A percentile compares a stretch with the other conserved stretches of the same genome.
These are phyloP conservation scores for Toxostoma redivivum DNA, from an alignment of 2,113 vertebrate genomes.

Conservation along the genomic window DNA sequence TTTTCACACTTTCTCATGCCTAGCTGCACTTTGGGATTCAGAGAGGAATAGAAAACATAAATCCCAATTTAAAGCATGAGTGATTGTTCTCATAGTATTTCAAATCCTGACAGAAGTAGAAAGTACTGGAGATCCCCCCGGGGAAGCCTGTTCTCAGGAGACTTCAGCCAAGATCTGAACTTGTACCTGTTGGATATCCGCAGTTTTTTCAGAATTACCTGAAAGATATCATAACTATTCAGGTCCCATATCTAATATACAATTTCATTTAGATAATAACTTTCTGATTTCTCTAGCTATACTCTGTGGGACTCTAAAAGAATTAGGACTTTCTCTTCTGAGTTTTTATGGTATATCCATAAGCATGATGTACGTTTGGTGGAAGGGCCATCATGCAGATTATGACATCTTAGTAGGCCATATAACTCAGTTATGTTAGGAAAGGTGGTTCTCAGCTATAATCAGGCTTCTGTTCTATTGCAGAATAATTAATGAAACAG, in stretches of 20 bases:
- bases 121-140: not conserved
- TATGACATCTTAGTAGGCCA: not conserved
- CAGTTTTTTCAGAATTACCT: not conserved
- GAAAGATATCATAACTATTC: not conserved
- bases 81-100: not conserved
- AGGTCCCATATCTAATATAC: not conserved
- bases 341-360: not conserved
- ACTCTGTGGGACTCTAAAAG: not conserved
- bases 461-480: slow-evolving; percentile 1
- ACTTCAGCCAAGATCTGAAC: not conserved
- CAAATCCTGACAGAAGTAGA: not conserved
- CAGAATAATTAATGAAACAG: slow-evolving; percentile 51
- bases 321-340: not conserved
- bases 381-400: not conserved
- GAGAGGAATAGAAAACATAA: slow-evolving; percentile 14
- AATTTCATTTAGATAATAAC: not conserved
- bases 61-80: slow-evolving; percentile 48
- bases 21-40: not conserved
- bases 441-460: not conserved
- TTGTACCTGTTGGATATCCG: not conserved
- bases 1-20: not conserved
- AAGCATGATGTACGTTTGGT: not conserved
- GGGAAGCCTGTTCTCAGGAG: not conserved
- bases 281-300: not conserved
- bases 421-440: not conserved